Evolutionary conservation across 2,113 vertebrate species (phyloP).

Genomic region (Podarcis muralis): DNA sequence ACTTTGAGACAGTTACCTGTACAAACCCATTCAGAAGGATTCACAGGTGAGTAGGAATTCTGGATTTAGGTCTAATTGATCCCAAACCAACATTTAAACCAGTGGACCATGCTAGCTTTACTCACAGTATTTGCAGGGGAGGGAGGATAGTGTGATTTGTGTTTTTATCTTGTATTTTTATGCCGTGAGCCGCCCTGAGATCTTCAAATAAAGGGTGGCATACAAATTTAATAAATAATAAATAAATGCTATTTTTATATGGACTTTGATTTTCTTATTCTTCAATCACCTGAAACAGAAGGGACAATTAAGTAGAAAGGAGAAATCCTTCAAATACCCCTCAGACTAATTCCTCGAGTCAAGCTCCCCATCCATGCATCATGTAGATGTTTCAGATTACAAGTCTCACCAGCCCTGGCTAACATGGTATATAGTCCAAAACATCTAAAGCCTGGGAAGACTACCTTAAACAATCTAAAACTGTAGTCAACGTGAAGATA

Average conservation of each 20-base stretch:
- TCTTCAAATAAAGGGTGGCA: no score
- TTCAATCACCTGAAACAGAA: conserved; percentile 40
- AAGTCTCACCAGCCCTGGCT: background rate
- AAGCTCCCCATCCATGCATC: no score
- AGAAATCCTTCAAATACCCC: conserved; percentile 46
- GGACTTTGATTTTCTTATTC: conserved; percentile 37
- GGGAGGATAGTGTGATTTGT: no score
- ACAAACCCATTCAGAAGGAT: background rate
- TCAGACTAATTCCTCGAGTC: conserved; percentile 36
- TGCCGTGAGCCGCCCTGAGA: no score
- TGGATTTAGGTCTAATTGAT: background rate
- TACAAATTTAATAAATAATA: no score
- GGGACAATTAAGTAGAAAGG: conserved; percentile 47
- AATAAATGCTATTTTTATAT: background rate
- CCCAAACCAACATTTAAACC: background rate
- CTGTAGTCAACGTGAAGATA: conserved; percentile 61
- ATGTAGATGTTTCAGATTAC: background rate
- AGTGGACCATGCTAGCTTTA: background rate
- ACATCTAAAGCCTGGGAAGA: background rate
- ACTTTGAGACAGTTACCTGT: background rate
- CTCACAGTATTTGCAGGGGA: background rate
- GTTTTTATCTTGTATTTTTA: no score
- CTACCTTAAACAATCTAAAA: conserved; percentile 34
- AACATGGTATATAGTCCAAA: background rate
- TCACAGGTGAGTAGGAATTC: background rate